Evolutionary conservation across 2,797 vertebrate species (phyloP).

Genomic region (Coracias cyanogaster): DNA sequence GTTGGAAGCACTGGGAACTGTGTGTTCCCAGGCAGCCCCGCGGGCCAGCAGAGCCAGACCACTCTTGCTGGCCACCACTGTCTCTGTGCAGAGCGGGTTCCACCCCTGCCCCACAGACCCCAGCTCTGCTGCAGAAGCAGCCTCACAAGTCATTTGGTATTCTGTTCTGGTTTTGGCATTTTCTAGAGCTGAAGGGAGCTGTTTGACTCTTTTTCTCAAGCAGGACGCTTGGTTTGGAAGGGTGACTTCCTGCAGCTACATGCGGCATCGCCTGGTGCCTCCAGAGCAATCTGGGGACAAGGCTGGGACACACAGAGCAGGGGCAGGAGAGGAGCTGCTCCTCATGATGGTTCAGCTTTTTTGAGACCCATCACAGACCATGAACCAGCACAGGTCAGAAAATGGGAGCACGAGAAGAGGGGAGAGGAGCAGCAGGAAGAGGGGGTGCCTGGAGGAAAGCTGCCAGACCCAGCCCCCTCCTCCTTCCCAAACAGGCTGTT

Average conservation of each 20-base stretch:
- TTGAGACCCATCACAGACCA: background rate
- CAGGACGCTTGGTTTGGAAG: background rate
- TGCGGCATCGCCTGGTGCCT: background rate
- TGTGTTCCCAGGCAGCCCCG: background rate
- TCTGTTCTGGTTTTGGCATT: background rate
- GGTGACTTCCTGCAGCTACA: background rate
- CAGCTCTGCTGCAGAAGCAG: rapidly evolving
- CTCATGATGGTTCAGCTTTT: background rate
- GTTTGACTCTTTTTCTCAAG: background rate
- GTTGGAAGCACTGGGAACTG: rapidly evolving
- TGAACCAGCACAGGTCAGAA: background rate
- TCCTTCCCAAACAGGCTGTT: background rate
- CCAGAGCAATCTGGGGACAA: background rate
- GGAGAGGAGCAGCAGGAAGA: background rate
- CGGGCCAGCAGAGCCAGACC: background rate
- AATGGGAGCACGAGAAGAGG: background rate
- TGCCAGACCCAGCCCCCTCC: background rate
- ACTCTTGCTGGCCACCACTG: background rate
- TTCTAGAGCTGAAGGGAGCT: background rate
- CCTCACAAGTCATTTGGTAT: background rate
- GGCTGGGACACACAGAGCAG: background rate
- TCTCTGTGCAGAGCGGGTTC: background rate
- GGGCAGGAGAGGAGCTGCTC: background rate
- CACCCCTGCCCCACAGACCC: rapidly evolving
- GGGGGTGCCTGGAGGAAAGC: background rate